A percentile compares a stretch with the other conserved stretches of the same genome.
Conservation (phyloP, 2,113 vertebrate genomes). For the Dascyllus trimaculatus region DNA sequence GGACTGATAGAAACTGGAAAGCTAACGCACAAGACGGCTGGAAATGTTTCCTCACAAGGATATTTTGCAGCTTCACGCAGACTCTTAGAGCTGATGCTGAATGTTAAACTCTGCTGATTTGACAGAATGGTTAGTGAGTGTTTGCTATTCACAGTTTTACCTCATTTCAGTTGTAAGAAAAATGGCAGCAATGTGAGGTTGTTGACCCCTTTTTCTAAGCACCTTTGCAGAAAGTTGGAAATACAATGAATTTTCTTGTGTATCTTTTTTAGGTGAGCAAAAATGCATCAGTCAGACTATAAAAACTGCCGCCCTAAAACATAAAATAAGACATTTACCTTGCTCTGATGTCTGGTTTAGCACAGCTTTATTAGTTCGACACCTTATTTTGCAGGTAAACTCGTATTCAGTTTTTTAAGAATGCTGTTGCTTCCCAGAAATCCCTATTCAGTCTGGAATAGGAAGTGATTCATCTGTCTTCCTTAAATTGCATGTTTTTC, state of each 20-base stretch:
- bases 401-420: too few species aligned
- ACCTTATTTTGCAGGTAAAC: not conserved
- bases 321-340: too few species aligned
- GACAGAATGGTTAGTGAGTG: not conserved
- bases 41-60: slow-evolving; percentile 9
- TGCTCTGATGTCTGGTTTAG: too few species aligned
- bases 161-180: slow-evolving; percentile 1
- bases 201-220: not conserved
- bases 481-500: slow-evolving; percentile 1
- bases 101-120: not conserved
- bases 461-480: not conserved
- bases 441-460: not conserved
- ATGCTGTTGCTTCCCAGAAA: not conserved
- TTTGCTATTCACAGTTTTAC: not conserved
- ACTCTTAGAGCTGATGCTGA: not conserved
- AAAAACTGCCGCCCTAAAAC: too few species aligned
- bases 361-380: not conserved
- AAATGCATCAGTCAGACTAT: too few species aligned
- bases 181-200: not conserved
- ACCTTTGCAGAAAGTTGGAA: not conserved
- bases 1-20: slow-evolving; percentile 43
- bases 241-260: not conserved
- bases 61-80: not conserved
- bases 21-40: not conserved
- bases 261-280: too few species aligned